A percentile compares a stretch with the other conserved stretches of the same genome.
These are phyloP conservation scores for Stigmatopora nigra DNA, from an alignment of 2,113 vertebrate species.

Conservation along the genomic window DNA sequence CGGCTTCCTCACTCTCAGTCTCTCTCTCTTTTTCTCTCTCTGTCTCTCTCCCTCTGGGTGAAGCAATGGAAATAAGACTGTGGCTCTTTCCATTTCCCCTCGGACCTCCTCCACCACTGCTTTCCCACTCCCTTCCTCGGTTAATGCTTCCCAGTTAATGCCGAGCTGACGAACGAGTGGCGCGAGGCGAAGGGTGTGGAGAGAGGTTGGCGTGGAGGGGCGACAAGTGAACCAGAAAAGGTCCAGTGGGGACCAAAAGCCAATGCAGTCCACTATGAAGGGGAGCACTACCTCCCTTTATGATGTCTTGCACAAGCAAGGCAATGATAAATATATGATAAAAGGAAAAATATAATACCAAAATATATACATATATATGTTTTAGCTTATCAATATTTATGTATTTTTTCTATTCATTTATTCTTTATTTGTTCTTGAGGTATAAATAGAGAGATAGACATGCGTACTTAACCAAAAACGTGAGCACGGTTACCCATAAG, in stretches of 20 bases:
- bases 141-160: not conserved
- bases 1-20: slow-evolving; percentile 35
- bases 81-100: slow-evolving; percentile 40
- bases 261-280: not conserved
- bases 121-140: not conserved
- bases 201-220: not conserved
- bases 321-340: not conserved
- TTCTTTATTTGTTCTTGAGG: too few species aligned
- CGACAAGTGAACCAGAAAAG: not conserved
- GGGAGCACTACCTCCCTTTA: not conserved
- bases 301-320: not conserved
- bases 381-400: too few species aligned
- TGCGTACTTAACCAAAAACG: too few species aligned
- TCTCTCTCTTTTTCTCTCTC: slow-evolving; percentile 10
- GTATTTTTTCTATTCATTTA: too few species aligned
- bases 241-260: not conserved
- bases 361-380: too few species aligned
- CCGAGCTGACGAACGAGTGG: not conserved
- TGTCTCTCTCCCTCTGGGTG: slow-evolving; percentile 34
- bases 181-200: not conserved
- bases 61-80: slow-evolving; percentile 60
- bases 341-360: too few species aligned
- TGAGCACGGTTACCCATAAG: too few species aligned
- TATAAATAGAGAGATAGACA: too few species aligned
- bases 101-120: slow-evolving; percentile 12